Evolutionary conservation across 2,888 invertebrate genomes (phyloP).

Genomic region (Philopedon plagiatum): DNA sequence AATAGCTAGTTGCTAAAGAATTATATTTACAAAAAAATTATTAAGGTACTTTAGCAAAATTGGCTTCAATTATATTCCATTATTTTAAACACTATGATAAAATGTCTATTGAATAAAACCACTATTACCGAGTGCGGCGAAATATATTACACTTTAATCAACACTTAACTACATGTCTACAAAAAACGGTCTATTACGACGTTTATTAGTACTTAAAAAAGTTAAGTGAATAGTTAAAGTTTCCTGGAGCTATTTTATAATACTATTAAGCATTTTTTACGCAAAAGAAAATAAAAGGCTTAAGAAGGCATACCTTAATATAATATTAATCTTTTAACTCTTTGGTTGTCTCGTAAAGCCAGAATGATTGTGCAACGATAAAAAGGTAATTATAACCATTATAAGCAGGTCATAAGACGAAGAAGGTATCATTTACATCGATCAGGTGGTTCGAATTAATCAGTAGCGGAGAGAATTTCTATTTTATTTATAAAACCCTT

Average conservation of each 20-base stretch:
- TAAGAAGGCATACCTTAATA: background rate
- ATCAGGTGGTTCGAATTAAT: background rate
- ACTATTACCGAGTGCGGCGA: background rate
- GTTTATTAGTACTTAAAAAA: background rate
- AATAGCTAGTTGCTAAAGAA: too few relatives aligned
- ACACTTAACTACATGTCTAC: background rate
- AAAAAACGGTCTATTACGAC: background rate
- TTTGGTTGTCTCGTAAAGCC: background rate
- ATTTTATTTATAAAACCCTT: too few relatives aligned
- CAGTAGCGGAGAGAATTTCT: background rate
- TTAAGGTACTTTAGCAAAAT: too few relatives aligned
- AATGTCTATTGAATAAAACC: too few relatives aligned
- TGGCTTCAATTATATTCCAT: too few relatives aligned
- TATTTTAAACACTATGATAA: too few relatives aligned
- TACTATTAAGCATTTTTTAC: conserved; percentile 2
- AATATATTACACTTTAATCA: background rate
- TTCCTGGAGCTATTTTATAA: background rate
- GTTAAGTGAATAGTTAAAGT: background rate
- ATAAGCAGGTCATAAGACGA: conserved; percentile 1
- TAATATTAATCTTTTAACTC: conserved; percentile 6
- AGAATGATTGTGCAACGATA: conserved; percentile 12
- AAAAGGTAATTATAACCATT: conserved; percentile 14
- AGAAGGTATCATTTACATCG: conserved; percentile 6
- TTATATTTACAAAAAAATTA: too few relatives aligned
- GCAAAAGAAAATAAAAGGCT: background rate